A percentile compares a stretch with the other conserved stretches of the same genome.
phyloP scores from a whole-genome alignment of 2,888 invertebrate species.

The Sinhomidia bicolor region DNA sequence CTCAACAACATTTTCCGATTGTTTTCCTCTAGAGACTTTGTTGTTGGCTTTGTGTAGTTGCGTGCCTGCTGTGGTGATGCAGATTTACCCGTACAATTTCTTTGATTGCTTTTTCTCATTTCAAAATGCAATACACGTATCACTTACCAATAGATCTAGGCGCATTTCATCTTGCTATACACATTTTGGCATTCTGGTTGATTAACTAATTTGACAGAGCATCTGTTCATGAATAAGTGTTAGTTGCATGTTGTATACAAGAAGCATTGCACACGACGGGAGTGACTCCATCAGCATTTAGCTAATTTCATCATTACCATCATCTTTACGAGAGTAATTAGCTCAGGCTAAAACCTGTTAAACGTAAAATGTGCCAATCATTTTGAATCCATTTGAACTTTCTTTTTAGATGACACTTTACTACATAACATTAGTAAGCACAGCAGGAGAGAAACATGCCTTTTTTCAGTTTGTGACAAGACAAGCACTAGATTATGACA shows the following conservation, averaged over 20 bases:
- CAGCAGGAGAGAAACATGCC: background rate
- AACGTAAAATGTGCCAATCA: constrained; percentile 23
- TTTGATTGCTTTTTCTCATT: constrained; percentile 52
- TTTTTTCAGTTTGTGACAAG: background rate
- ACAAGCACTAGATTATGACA: constrained; percentile 29
- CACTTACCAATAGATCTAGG: background rate
- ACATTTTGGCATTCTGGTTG: constrained; percentile 32
- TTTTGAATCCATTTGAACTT: background rate
- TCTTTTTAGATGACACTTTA: background rate
- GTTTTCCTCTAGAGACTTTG: constrained; percentile 48
- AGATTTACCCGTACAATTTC: constrained; percentile 21
- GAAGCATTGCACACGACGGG: too few relatives aligned
- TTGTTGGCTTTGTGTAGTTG: constrained; percentile 23
- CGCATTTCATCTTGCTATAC: background rate
- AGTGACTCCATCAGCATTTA: background rate
- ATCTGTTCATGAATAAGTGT: background rate
- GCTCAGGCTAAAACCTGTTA: background rate
- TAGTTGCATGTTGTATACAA: background rate
- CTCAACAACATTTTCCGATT: constrained; percentile 32
- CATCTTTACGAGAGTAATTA: constrained; percentile 37
- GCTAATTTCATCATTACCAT: constrained; percentile 22
- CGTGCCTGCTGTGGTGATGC: background rate
- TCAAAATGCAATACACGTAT: constrained; percentile 3
- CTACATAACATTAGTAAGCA: background rate
- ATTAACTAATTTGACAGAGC: constrained; percentile 16